phyloP scores from a whole-genome alignment of 2,888 invertebrate species.

The Scrobipalpa atriplicella region DNA sequence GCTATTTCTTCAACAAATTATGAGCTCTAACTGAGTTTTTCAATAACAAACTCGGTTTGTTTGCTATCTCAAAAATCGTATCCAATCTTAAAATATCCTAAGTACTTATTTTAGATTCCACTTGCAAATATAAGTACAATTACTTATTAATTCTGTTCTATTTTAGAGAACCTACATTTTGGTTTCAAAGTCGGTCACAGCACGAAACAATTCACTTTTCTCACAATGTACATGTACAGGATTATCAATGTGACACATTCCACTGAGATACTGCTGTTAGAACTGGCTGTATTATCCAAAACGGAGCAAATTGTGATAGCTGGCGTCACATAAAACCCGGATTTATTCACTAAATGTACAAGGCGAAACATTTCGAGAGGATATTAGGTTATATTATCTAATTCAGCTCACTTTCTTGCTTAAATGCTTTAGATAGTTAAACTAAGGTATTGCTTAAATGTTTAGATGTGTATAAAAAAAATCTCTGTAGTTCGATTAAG shows the following conservation, averaged over 20 bases:
- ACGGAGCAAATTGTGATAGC: constrained; percentile 21
- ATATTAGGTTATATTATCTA: constrained; percentile 5
- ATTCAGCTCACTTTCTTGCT: not conserved
- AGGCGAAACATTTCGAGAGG: not conserved
- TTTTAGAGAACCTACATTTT: not conserved
- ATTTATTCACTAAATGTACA: constrained; percentile 20
- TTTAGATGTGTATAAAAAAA: too few relatives aligned
- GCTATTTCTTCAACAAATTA: too few relatives aligned
- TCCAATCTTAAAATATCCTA: too few relatives aligned
- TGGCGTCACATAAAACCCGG: constrained; percentile 16
- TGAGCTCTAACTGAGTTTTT: too few relatives aligned
- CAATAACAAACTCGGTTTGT: too few relatives aligned
- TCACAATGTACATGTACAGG: constrained; percentile 38
- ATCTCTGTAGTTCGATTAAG: too few relatives aligned
- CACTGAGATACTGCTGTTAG: constrained; percentile 21
- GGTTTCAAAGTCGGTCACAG: constrained; percentile 41
- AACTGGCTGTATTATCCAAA: constrained; percentile 22
- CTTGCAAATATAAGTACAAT: too few relatives aligned
- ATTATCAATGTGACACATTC: constrained; percentile 33
- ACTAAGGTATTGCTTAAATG: too few relatives aligned
- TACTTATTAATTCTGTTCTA: not conserved
- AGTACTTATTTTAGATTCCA: too few relatives aligned
- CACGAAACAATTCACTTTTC: constrained; percentile 55
- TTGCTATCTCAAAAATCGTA: too few relatives aligned
- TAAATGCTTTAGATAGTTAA: too few relatives aligned